Conservation (phyloP, 2,888 invertebrate genomes). For the Deilephila porcellus region DNA sequence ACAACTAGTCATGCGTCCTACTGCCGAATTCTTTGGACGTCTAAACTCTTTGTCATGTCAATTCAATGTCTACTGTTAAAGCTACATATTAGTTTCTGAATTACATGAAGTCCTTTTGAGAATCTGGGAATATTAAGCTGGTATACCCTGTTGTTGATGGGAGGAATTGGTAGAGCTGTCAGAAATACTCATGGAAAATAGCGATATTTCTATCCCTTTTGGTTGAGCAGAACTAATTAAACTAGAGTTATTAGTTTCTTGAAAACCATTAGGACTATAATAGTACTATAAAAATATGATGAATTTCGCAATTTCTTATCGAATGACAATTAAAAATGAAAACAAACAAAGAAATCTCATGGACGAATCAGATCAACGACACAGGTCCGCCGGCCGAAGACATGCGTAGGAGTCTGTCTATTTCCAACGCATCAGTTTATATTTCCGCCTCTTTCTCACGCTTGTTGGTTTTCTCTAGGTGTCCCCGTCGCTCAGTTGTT, state of each 20-base stretch:
- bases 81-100: background rate
- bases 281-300: background rate
- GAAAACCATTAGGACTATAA: no score
- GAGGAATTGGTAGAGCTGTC: no score
- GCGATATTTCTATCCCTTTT: no score
- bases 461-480: slow-evolving; percentile 42
- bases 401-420: slow-evolving; percentile 80
- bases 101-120: no score
- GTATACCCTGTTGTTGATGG: no score
- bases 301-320: background rate
- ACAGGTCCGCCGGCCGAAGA: slow-evolving; percentile 59
- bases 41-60: background rate
- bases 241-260: no score
- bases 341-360: slow-evolving; percentile 57
- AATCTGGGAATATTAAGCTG: no score
- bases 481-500: slow-evolving; percentile 57
- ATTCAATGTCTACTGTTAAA: background rate
- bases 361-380: slow-evolving; percentile 78
- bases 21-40: slow-evolving; percentile 12
- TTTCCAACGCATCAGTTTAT: slow-evolving; percentile 70
- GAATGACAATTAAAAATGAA: slow-evolving; percentile 50
- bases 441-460: slow-evolving; percentile 54
- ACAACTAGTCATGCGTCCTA: slow-evolving; percentile 25
- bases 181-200: no score
- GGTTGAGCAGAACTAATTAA: no score